Conservation (phyloP, 2,113 vertebrate species). For the Ranitomeya imitator region DNA sequence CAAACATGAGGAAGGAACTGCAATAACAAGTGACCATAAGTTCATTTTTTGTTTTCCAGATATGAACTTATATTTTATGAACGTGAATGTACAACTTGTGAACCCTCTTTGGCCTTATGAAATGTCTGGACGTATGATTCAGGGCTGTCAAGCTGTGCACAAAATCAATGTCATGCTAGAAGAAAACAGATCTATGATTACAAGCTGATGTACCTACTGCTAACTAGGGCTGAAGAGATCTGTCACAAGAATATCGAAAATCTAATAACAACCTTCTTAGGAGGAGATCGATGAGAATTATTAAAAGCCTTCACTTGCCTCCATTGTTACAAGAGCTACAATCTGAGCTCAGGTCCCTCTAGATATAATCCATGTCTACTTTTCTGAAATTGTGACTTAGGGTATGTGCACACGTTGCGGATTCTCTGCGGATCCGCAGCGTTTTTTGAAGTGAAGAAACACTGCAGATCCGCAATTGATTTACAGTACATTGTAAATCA, state of each 20-base stretch:
- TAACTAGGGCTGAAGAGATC: not conserved
- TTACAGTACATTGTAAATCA: no score
- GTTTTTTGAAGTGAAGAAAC: no score
- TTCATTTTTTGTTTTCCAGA: no score
- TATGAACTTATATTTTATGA: no score
- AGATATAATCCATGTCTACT: not conserved
- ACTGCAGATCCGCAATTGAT: no score
- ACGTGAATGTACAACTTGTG: not conserved
- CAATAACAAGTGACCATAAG: no score
- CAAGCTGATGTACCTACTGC: not conserved
- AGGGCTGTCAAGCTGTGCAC: not conserved
- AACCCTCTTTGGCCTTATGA: not conserved
- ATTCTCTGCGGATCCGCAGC: no score
- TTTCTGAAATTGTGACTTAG: no score
- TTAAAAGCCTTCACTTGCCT: not conserved
- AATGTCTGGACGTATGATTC: not conserved
- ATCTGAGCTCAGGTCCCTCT: not conserved
- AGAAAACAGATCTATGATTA: no score
- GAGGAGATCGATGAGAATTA: not conserved
- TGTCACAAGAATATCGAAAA: no score
- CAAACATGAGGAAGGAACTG: no score
- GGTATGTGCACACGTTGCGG: no score
- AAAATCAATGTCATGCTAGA: not conserved
- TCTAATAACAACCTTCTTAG: conserved; percentile 2
- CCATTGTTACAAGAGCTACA: not conserved